Percentiles rank a stretch among this genome's conserved stretches.
These are phyloP conservation scores for Tethea ocularis DNA, from an alignment of 2,888 invertebrate genomes.

Conservation along the genomic window DNA sequence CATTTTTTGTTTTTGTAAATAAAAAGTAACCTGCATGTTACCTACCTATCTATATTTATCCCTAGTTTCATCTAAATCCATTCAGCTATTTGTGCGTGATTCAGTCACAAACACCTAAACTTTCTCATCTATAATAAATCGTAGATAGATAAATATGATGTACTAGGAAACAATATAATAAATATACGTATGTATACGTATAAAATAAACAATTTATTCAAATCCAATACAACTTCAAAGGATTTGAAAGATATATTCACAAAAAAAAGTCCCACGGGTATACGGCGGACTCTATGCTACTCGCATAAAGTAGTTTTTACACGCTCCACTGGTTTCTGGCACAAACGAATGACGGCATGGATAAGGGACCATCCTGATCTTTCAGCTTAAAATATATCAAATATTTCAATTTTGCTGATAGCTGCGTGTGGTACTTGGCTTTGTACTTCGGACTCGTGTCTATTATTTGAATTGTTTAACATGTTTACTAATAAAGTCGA, in stretches of 20 bases:
- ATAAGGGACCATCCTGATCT: constrained; percentile 8
- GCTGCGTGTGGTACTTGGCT: not conserved
- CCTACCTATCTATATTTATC: no score
- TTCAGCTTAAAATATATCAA: constrained; percentile 4
- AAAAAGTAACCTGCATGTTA: no score
- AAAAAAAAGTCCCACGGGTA: not conserved
- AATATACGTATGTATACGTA: no score
- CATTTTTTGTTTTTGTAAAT: no score
- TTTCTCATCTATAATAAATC: no score
- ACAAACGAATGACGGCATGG: constrained; percentile 5
- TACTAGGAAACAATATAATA: no score
- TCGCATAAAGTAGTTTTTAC: not conserved
- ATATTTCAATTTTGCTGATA: constrained; percentile 8
- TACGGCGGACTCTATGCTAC: not conserved
- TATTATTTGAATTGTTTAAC: not conserved
- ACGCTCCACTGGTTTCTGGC: not conserved
- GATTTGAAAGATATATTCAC: not conserved
- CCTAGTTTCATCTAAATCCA: no score
- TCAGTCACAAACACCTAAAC: no score
- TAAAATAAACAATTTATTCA: not conserved
- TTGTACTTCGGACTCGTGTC: not conserved
- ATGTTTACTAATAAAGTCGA: not conserved
- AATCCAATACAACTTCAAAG: not conserved
- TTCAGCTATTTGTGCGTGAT: no score
- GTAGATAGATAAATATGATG: no score